Base-by-base conservation (phyloP, 2,797 vertebrate species). In the Merluccius polli region DNA sequence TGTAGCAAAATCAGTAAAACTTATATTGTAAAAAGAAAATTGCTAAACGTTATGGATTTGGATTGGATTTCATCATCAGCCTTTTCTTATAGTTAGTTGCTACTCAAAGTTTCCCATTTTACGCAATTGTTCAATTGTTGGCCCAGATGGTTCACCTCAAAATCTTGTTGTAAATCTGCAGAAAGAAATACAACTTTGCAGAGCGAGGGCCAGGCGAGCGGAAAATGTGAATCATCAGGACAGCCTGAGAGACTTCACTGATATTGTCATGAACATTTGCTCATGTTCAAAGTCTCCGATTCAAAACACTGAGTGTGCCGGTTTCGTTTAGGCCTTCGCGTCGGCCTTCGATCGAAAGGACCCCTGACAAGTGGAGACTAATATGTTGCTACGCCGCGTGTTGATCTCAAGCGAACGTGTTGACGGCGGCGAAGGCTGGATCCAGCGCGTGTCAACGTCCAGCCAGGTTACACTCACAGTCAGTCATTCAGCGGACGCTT, bases 191-290 rank as follows among this genome's bases (percentile, higher is more conserved):
- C 24, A 67, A 29, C 24, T 12, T 67, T 48, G 59, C 48, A 29
- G 59, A 65, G 36, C 77, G 52, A 0, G 27, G 75, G 77, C 69
- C 63, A 73, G 71, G 79, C 73, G 21, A 74, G 85, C 75, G 83
- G 83, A 89, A 87, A 88, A 77, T 75, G 59, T 82, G 83, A 87
- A 75, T 84, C 71, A 76, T 68, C 73, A 36, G 12, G 72, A 74
- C 68, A 68, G 74, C 10, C 29, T 1, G 41, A 79, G 41, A 30
- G 33, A 29, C 33, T 70, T 69, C 33, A 77, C 78, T 75, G 72
- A 78, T 78, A 79, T 71, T 81, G 36, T 72, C 35, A 72, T 13
- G 41, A 29, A 29, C 5, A 27, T 52, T n/a, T 52, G 21, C 48
- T 52, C 16, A 8, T n/a, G 48, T 52, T 52, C 48, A 52, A 52